These are phyloP conservation scores for Pangasius krempfi DNA, from an alignment of 2,797 vertebrate genomes.

Conservation along the genomic window DNA sequence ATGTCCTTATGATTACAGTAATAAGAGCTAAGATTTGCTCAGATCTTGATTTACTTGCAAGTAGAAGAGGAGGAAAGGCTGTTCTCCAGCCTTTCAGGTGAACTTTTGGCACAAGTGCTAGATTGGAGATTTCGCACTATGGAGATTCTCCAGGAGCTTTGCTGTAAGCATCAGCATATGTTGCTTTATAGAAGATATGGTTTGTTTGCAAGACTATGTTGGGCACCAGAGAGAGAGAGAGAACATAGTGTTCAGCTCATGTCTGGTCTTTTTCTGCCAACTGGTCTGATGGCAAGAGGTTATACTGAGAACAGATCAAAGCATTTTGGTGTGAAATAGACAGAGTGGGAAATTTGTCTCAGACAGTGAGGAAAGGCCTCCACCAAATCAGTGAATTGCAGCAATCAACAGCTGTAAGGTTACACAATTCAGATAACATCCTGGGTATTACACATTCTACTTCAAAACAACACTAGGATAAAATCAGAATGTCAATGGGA, in stretches of 20 bases:
- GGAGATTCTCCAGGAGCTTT: neutral
- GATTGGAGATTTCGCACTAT: neutral
- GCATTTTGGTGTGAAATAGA: neutral
- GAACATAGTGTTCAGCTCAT: neutral
- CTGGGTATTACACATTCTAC: neutral
- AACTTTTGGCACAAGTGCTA: neutral
- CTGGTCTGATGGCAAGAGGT: neutral
- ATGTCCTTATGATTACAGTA: slow-evolving; percentile 5
- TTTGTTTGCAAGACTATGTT: neutral
- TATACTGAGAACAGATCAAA: neutral
- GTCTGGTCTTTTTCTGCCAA: neutral
- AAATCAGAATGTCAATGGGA: neutral
- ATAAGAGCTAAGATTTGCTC: neutral
- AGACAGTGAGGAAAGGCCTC: neutral
- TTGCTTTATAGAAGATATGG: neutral
- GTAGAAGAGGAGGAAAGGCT: neutral
- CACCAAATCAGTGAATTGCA: neutral
- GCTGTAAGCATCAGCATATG: neutral
- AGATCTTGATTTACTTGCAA: slow-evolving; percentile 1
- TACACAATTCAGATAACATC: slow-evolving; percentile 1
- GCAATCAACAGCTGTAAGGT: slow-evolving; percentile 6
- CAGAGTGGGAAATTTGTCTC: neutral
- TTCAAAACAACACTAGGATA: neutral
- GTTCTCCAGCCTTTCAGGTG: neutral
- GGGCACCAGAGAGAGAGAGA: neutral